A percentile compares a stretch with the other conserved stretches of the same genome.
Conservation (phyloP, 2,113 vertebrate genomes). For the Alexandromys fortis region DNA sequence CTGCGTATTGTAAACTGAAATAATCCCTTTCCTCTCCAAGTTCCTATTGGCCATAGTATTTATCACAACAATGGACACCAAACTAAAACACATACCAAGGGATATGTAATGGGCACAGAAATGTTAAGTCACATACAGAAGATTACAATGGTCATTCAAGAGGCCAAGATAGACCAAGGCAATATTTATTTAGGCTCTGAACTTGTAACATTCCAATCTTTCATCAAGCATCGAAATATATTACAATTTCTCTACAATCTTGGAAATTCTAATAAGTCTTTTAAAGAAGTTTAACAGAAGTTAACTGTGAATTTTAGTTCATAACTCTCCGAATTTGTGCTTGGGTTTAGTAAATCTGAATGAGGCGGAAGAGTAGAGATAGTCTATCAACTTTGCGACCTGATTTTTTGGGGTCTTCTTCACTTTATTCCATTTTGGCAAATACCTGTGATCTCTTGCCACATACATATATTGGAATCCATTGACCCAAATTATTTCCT, state of each 20-base stretch:
- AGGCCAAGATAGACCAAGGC: background rate
- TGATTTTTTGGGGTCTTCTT: background rate
- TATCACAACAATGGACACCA: background rate
- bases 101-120: background rate
- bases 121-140: background rate
- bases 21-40: background rate
- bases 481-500: too few species aligned
- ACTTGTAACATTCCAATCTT: background rate
- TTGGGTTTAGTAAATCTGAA: background rate
- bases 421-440: background rate
- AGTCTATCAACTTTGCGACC: background rate
- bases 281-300: background rate
- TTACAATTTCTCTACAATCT: background rate
- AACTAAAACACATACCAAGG: background rate
- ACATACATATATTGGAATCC: background rate
- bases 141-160: background rate
- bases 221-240: background rate
- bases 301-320: background rate
- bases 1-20: background rate
- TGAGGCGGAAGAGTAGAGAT: background rate
- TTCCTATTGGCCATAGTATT: background rate
- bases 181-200: background rate
- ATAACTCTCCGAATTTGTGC: background rate
- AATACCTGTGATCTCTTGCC: background rate
- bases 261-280: background rate